Evolutionary conservation across 2,113 vertebrate species (phyloP).

Genomic region (Chauna torquata): DNA sequence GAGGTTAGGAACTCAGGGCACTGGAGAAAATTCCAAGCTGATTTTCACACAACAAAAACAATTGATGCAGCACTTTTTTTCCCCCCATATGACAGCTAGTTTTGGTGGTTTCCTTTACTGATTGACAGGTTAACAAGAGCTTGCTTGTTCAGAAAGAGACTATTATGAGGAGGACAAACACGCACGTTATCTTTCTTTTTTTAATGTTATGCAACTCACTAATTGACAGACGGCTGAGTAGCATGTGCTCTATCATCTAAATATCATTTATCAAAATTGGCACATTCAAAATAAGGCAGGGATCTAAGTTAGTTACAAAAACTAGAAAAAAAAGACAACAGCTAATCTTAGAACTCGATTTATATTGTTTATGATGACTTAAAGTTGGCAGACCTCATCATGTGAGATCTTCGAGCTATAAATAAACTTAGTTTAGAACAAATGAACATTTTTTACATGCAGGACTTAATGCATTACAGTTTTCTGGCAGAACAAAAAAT

Average conservation of each 20-base stretch:
- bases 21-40: not conserved
- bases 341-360: constrained; percentile 1
- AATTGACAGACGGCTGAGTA: not conserved
- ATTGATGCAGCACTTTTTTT: not conserved
- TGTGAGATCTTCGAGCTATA: constrained; percentile 39
- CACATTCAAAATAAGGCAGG: not conserved
- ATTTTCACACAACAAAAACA: not conserved
- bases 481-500: constrained; percentile 57
- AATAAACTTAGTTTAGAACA: constrained; percentile 57
- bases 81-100: accelerated
- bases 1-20: not conserved
- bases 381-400: constrained; percentile 5
- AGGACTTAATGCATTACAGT: constrained; percentile 1
- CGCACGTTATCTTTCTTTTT: not conserved
- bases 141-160: not conserved
- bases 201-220: not conserved
- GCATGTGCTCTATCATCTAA: not conserved
- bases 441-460: constrained; percentile 20
- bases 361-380: constrained; percentile 12
- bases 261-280: not conserved
- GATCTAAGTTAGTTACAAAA: not conserved
- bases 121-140: not conserved
- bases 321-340: constrained; percentile 19
- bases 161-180: not conserved
- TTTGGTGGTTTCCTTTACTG: not conserved